phyloP scores from a whole-genome alignment of 2,113 vertebrate genomes.

The Dissostichus mawsoni region DNA sequence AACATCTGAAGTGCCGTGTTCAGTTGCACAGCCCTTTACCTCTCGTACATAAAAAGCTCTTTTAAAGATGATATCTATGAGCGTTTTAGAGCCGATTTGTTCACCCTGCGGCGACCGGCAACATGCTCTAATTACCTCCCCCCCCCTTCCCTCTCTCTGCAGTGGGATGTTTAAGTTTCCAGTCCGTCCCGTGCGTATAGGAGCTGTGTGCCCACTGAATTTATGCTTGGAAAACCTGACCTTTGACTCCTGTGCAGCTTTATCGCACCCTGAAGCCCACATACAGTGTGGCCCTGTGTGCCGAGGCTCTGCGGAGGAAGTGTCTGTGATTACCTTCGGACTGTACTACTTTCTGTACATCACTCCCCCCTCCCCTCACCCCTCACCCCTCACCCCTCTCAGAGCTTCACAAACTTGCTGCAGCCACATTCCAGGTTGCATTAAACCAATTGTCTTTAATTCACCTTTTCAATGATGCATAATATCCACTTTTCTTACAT shows the following conservation, averaged over 20 bases:
- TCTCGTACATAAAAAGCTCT: conserved; percentile 85
- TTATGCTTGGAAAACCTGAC: conserved; percentile 85
- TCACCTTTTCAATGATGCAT: neutral
- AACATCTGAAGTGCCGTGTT: conserved; percentile 87
- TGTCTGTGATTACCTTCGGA: conserved; percentile 72
- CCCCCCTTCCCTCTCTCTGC: conserved; percentile 42
- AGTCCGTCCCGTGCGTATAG: conserved; percentile 70
- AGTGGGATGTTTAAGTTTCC: conserved; percentile 81
- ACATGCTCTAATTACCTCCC: conserved; percentile 87
- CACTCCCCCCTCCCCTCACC: neutral
- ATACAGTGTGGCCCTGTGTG: conserved; percentile 80
- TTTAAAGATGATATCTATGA: conserved; percentile 94
- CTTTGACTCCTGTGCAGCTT: conserved; percentile 81
- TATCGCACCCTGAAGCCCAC: conserved; percentile 79
- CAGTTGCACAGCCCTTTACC: conserved; percentile 79
- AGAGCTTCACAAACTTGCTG: neutral
- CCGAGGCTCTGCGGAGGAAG: conserved; percentile 72
- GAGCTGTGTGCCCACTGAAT: conserved; percentile 72
- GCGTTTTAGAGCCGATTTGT: conserved; percentile 83
- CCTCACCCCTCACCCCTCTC: neutral
- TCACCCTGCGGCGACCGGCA: conserved; percentile 84
- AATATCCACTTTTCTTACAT: neutral
- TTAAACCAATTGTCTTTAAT: conserved; percentile 24
- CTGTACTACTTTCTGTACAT: conserved; percentile 65
- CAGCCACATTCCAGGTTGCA: conserved; percentile 33